Percentiles rank a stretch among this genome's conserved stretches.
Conservation (phyloP, 2,888 invertebrate genomes). For the Drosophila parthenogenetica region DNA sequence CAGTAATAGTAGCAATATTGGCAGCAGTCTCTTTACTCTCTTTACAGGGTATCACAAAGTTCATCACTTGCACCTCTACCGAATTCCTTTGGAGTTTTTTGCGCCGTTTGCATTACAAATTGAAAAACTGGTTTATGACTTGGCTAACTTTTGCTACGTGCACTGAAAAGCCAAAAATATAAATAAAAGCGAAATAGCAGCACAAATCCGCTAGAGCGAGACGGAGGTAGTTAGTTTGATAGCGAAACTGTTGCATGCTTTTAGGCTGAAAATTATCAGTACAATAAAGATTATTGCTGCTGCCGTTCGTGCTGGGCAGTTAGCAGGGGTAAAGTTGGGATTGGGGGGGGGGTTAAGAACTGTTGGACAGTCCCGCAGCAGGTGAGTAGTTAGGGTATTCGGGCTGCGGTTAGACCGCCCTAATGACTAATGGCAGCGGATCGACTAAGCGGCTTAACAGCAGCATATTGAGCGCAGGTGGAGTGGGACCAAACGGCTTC, state of each 20-base stretch:
- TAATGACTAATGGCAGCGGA: slow-evolving; percentile 48
- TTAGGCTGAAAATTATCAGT: slow-evolving; percentile 68
- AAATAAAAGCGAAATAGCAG: slow-evolving; percentile 21
- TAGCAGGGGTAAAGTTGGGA: background rate
- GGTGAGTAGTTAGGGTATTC: slow-evolving; percentile 25
- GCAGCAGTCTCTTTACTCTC: too few relatives aligned
- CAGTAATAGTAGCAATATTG: too few relatives aligned
- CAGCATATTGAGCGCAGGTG: slow-evolving; percentile 2
- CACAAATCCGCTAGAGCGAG: background rate
- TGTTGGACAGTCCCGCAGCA: background rate
- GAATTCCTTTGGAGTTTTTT: background rate
- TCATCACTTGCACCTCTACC: background rate
- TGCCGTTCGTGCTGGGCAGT: background rate
- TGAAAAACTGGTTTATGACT: slow-evolving; percentile 76
- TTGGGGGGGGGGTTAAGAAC: too few relatives aligned
- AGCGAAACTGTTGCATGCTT: slow-evolving; percentile 71
- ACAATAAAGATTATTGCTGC: slow-evolving; percentile 32
- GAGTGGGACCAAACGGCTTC: background rate
- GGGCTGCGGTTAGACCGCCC: slow-evolving; percentile 32
- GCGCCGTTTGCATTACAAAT: slow-evolving; percentile 61
- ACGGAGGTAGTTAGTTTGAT: background rate
- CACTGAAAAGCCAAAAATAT: slow-evolving; percentile 52
- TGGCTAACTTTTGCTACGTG: slow-evolving; percentile 76
- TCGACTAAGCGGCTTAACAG: slow-evolving; percentile 58
- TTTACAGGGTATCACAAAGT: slow-evolving; percentile 7